Evolutionary conservation across 2,888 invertebrate species (phyloP), one percentile per base, ranked within the genome.

Genomic region (Dolomedes plantarius): DNA sequence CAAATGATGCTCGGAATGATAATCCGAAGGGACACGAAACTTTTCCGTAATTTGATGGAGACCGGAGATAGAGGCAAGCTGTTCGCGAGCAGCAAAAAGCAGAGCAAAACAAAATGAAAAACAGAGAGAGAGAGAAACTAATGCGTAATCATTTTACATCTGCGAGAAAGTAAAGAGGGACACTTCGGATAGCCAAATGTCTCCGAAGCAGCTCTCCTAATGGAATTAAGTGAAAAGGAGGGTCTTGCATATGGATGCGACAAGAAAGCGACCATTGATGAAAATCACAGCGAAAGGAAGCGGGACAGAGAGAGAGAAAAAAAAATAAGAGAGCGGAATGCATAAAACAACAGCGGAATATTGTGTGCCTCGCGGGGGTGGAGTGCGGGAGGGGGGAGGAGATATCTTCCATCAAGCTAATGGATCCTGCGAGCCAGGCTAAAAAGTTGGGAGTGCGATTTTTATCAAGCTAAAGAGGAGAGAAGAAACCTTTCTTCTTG

Each of bases 121-220:
- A 29, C 68, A 64, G 31, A 39, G 28, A 46, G 23, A 80, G 39
- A 46, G 46, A 68, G 56, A 46, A 36, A 75, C 75, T 82, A 82
- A 82, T 82, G 81, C 81, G 74, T 82, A 82, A 73, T 82, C 81
- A 82, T 82, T 82, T 82, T 82, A 71, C 80, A 80, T 80, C 80
- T 80, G 80, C 80, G 56, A 76, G 46, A 41, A 82, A 62, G 31
- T 64, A 71, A 69, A 76, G 72, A 82, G 62, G 72, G 65, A 69
- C 69, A 56, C 64, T 69, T 67, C 56, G 69, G 78, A 69, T 36
- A 46, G 56, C 64, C 64, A 65, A 76, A 76, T 76, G 76, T 76
- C 82, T 36, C 41, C 72, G 65, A 56, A 73, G 73, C 65, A 80
- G 72, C 50, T 67, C 62, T 67, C 82, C 82, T 82, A 82, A 82